Conservation (phyloP, 2,113 vertebrate species). For the Phalacrocorax brasilianus region DNA sequence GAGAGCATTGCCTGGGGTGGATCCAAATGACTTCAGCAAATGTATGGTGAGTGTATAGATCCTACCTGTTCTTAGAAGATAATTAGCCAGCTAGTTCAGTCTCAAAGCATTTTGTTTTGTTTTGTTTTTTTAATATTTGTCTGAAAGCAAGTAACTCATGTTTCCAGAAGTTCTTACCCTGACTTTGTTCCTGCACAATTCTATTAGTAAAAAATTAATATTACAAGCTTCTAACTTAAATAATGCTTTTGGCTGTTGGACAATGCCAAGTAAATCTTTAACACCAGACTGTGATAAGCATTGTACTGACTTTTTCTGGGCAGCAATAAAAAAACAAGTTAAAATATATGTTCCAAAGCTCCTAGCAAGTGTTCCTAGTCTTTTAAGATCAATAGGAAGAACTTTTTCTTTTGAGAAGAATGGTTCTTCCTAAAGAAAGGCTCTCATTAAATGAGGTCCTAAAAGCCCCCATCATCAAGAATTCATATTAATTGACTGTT, state of each 20-base stretch:
- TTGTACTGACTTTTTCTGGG: background rate
- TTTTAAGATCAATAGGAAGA: background rate
- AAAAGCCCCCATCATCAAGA: background rate
- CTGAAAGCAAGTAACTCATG: rapidly evolving
- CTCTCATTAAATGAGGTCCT: background rate
- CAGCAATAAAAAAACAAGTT: background rate
- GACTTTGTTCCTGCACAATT: background rate
- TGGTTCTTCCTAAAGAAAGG: too few species aligned
- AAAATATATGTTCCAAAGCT: background rate
- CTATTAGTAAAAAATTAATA: background rate
- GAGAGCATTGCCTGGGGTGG: conserved; percentile 96
- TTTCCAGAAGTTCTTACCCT: background rate
- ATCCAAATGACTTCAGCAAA: conserved; percentile 99
- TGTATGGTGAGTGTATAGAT: conserved; percentile 88
- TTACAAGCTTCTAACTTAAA: background rate
- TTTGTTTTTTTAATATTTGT: too few species aligned
- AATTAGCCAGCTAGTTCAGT: background rate
- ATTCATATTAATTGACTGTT: background rate
- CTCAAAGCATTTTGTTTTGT: background rate
- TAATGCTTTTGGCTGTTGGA: background rate
- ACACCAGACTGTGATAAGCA: background rate
- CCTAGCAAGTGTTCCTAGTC: background rate
- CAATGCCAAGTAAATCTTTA: background rate
- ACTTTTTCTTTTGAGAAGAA: background rate
- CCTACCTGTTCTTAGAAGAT: background rate